Evolutionary conservation across 2,797 vertebrate species (phyloP).

Genomic region (Apodemus agrarius): DNA sequence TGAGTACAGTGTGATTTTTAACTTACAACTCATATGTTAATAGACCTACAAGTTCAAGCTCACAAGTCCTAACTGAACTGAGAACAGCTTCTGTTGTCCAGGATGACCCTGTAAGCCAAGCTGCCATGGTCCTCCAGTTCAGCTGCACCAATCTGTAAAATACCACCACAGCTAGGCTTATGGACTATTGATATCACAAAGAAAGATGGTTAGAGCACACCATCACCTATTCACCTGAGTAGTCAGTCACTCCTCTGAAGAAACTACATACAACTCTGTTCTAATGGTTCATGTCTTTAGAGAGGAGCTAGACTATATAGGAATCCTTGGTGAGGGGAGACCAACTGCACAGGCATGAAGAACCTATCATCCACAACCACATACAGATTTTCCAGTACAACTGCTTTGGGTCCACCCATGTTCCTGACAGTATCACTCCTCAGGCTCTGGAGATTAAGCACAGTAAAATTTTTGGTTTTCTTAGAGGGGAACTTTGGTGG

Average conservation of each 20-base stretch:
- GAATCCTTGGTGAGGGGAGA: neutral
- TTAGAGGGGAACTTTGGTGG: neutral
- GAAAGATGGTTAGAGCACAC: neutral
- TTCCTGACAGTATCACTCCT: neutral
- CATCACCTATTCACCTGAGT: neutral
- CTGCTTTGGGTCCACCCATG: neutral
- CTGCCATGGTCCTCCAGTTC: neutral
- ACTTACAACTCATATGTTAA: neutral
- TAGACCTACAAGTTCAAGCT: constrained; percentile 21
- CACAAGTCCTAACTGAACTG: neutral
- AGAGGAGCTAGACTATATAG: neutral
- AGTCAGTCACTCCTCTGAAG: neutral
- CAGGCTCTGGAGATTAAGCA: neutral
- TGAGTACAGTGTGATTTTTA: neutral
- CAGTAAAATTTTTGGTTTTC: neutral
- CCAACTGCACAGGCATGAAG: neutral
- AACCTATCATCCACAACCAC: neutral
- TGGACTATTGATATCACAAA: neutral
- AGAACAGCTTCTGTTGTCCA: neutral
- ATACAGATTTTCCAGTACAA: neutral
- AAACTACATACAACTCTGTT: neutral
- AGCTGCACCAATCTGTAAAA: neutral
- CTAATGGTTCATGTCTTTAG: neutral
- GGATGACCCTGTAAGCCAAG: neutral
- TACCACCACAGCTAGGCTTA: neutral